Evolutionary conservation across 2,113 vertebrate genomes (phyloP).

Genomic region (Corydoras maculifer): DNA sequence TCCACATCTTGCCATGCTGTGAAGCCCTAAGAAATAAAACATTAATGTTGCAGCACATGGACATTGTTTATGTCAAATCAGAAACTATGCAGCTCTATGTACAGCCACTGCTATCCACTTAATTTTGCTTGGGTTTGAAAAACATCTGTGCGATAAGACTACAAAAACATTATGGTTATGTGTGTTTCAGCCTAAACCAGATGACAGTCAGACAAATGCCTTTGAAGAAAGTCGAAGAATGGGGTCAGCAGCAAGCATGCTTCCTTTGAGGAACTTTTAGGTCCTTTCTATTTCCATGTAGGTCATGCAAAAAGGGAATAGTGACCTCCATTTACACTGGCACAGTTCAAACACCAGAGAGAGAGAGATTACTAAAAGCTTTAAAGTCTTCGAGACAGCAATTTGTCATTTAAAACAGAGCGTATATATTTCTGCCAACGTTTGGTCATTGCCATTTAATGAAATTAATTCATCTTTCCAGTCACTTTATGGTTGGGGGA

Average conservation of each 20-base stretch:
- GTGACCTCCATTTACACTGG: slow-evolving; percentile 26
- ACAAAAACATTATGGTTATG: background rate
- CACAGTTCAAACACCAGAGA: slow-evolving; percentile 18
- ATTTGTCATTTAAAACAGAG: no score
- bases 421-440: no score
- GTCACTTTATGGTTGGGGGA: no score
- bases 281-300: slow-evolving; percentile 38
- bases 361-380: background rate
- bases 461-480: no score
- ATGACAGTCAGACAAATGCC: slow-evolving; percentile 3
- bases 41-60: background rate
- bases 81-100: no score
- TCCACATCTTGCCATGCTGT: background rate
- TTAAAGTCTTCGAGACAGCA: no score
- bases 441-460: no score
- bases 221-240: slow-evolving; percentile 23
- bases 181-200: background rate
- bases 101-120: background rate
- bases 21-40: no score
- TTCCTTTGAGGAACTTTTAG: slow-evolving; percentile 40
- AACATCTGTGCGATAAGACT: background rate
- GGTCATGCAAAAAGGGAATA: slow-evolving; percentile 35
- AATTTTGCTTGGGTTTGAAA: background rate
- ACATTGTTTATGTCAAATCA: background rate
- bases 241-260: slow-evolving; percentile 17